A percentile compares a stretch with the other conserved stretches of the same genome.
phyloP scores from a whole-genome alignment of 2,888 invertebrate species.

The Pterostichus niger region DNA sequence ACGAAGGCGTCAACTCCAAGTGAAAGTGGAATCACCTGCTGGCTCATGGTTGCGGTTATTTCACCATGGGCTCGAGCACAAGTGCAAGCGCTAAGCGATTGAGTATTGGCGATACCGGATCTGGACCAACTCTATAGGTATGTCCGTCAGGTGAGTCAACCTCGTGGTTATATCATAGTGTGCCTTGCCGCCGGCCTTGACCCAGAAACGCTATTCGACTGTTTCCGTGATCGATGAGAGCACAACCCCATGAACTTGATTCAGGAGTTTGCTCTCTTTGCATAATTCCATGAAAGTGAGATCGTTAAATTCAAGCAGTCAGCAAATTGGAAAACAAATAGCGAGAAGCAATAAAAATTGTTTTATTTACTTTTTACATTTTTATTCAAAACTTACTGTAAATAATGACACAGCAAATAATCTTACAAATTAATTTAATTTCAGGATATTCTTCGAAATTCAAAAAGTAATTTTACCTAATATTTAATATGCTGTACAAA shows the following conservation, averaged over 20 bases:
- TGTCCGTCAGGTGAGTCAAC: slow-evolving; percentile 50
- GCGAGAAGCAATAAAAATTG: too few relatives aligned
- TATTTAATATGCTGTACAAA: too few relatives aligned
- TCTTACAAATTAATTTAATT: too few relatives aligned
- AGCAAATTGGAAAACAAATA: too few relatives aligned
- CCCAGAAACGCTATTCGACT: slow-evolving; percentile 49
- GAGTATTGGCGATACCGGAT: slow-evolving; percentile 18
- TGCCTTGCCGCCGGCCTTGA: slow-evolving; percentile 45
- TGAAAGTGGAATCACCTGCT: slow-evolving; percentile 38
- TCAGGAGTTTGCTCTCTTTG: background rate
- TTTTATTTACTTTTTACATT: too few relatives aligned
- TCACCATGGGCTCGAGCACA: background rate
- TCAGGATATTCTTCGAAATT: too few relatives aligned
- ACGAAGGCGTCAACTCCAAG: background rate
- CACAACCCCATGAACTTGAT: background rate
- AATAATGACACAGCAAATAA: too few relatives aligned
- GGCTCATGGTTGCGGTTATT: slow-evolving; percentile 2
- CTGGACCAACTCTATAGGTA: slow-evolving; percentile 28
- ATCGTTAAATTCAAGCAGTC: background rate
- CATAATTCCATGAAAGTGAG: slow-evolving; percentile 9
- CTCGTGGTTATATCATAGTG: slow-evolving; percentile 54
- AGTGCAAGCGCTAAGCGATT: slow-evolving; percentile 2
- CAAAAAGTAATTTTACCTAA: too few relatives aligned
- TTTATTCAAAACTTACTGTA: too few relatives aligned
- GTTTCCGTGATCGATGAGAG: slow-evolving; percentile 59